phyloP scores from a whole-genome alignment of 1,140 invertebrate genomes.

The Bombus terrestris region DNA sequence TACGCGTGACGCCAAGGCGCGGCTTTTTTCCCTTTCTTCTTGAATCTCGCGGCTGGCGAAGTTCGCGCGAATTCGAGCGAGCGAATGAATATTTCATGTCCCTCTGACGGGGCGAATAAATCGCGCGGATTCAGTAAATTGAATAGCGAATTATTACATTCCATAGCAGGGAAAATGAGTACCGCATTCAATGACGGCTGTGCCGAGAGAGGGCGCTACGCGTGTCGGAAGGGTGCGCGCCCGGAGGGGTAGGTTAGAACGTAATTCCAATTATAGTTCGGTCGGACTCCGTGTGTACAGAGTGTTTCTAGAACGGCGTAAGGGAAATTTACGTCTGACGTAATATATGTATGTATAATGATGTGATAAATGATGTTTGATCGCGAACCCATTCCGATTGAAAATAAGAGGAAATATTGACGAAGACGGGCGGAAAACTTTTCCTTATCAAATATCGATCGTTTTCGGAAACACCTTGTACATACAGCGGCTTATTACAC shows the following conservation, averaged over 20 bases:
- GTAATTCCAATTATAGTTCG: conserved; percentile 60
- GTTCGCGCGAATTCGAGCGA: background rate
- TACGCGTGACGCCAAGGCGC: too few relatives aligned
- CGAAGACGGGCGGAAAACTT: background rate
- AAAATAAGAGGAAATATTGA: background rate
- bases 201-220: background rate
- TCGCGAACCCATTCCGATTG: background rate
- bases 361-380: background rate
- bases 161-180: conserved; percentile 41
- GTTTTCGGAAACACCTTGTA: background rate
- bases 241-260: conserved; percentile 20
- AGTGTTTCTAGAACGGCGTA: background rate
- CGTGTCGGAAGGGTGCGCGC: background rate
- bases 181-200: conserved; percentile 29
- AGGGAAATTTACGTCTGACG: conserved; percentile 1
- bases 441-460: background rate
- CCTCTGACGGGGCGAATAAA: conserved; percentile 32
- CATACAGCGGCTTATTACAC: background rate
- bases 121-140: conserved; percentile 41
- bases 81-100: conserved; percentile 39
- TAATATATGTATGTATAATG: background rate
- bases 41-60: background rate
- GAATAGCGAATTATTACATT: conserved; percentile 56
- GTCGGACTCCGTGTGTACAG: conserved; percentile 15
- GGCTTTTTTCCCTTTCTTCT: too few relatives aligned